Percentiles rank a stretch among this genome's conserved stretches.
Evolutionary conservation across 2,888 invertebrate genomes (phyloP).

Genomic region (Conus canariensis): DNA sequence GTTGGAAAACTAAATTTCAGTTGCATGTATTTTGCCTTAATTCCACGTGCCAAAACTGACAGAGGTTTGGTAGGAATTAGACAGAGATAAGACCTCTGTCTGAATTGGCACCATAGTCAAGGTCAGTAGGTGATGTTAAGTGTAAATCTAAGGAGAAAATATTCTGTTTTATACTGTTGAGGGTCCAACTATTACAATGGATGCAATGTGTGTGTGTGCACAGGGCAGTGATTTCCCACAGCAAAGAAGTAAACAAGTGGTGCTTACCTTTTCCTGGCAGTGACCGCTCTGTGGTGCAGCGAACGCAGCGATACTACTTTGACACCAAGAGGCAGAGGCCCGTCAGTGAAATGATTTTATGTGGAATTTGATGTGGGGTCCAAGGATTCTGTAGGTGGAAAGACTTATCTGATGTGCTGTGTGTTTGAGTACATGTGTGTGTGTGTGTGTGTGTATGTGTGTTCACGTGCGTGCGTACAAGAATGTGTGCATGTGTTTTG

Average conservation of each 20-base stretch:
- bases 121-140: too few relatives aligned
- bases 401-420: neutral
- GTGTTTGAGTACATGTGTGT: too few relatives aligned
- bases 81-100: too few relatives aligned
- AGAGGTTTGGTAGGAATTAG: too few relatives aligned
- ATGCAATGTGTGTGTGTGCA: neutral
- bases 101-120: too few relatives aligned
- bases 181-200: too few relatives aligned
- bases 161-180: too few relatives aligned
- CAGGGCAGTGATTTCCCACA: slow-evolving; percentile 72
- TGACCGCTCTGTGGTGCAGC: slow-evolving; percentile 89
- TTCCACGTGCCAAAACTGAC: too few relatives aligned
- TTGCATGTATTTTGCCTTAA: too few relatives aligned
- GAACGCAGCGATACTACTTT: slow-evolving; percentile 89
- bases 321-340: slow-evolving; percentile 86
- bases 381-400: neutral
- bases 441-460: too few relatives aligned
- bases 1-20: too few relatives aligned
- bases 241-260: slow-evolving; percentile 81
- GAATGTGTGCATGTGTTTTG: neutral
- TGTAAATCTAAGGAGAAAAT: too few relatives aligned
- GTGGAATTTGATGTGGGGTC: neutral
- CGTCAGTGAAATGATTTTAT: slow-evolving; percentile 68
- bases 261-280: slow-evolving; percentile 90
- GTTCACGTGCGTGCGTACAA: neutral